A percentile compares a stretch with the other conserved stretches of the same genome.
Conservation (phyloP, 2,888 invertebrate genomes). For the Baronia brevicornis region DNA sequence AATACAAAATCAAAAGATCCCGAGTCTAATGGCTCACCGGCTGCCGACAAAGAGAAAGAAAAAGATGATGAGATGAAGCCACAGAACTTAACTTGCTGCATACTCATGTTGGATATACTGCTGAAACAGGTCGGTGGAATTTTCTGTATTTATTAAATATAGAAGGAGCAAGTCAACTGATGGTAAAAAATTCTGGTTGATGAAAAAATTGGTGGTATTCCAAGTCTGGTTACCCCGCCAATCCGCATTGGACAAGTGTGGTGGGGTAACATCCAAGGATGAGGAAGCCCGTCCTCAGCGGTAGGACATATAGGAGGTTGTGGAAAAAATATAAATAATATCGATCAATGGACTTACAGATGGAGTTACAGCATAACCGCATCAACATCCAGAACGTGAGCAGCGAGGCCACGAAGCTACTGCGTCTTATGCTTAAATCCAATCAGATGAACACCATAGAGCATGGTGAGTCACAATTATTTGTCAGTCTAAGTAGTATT, state of each 20-base stretch:
- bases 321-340: neutral
- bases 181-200: too few species aligned
- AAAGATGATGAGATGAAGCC: slow-evolving; percentile 77
- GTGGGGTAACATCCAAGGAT: too few species aligned
- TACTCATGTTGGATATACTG: slow-evolving; percentile 95
- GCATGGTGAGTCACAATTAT: slow-evolving; percentile 37
- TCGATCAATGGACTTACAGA: slow-evolving; percentile 26
- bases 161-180: too few species aligned
- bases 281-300: too few species aligned
- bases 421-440: slow-evolving; percentile 61
- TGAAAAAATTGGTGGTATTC: neutral
- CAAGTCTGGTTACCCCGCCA: too few species aligned
- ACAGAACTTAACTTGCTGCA: slow-evolving; percentile 94
- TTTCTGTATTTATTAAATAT: too few species aligned
- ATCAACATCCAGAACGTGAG: slow-evolving; percentile 59
- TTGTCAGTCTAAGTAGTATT: too few species aligned
- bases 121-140: slow-evolving; percentile 91
- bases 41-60: slow-evolving; percentile 45
- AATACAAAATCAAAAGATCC: slow-evolving; percentile 35
- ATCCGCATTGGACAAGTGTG: too few species aligned
- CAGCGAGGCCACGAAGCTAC: slow-evolving; percentile 58
- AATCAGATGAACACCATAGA: slow-evolving; percentile 61
- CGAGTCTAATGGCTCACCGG: slow-evolving; percentile 17
- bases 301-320: too few species aligned
- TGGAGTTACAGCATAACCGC: slow-evolving; percentile 61